Conservation (phyloP, 1,140 invertebrate species). For the Sitobion miscanthi region DNA sequence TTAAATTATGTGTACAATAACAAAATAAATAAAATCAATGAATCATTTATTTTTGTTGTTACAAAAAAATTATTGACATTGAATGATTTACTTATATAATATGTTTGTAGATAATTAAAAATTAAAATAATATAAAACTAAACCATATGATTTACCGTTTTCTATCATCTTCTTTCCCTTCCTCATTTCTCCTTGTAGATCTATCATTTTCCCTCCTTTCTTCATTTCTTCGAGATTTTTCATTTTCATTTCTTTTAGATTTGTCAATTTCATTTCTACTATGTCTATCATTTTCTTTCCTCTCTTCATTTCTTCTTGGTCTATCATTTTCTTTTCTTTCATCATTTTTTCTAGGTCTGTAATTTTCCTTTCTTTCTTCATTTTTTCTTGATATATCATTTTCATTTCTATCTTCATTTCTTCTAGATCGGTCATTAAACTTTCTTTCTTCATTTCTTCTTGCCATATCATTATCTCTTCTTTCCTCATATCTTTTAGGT, state of each 20-base stretch:
- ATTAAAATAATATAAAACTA: neutral
- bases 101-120: neutral
- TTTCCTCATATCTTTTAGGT: neutral
- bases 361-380: constrained; percentile 13
- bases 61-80: neutral
- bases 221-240: neutral
- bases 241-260: neutral
- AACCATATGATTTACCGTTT: neutral
- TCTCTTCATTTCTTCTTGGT: neutral
- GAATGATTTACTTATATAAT: neutral
- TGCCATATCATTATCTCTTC: neutral
- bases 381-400: neutral
- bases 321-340: neutral
- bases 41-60: neutral
- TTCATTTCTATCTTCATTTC: neutral
- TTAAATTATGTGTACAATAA: neutral
- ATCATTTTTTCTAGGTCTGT: constrained; percentile 8
- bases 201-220: neutral
- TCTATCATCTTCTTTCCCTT: constrained; percentile 2
- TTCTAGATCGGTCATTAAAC: neutral
- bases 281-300: neutral
- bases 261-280: constrained; percentile 21
- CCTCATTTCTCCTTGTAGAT: constrained; percentile 6
- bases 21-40: neutral
- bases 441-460: neutral